phyloP scores from a whole-genome alignment of 2,888 invertebrate genomes.

The Coleophora deauratella region DNA sequence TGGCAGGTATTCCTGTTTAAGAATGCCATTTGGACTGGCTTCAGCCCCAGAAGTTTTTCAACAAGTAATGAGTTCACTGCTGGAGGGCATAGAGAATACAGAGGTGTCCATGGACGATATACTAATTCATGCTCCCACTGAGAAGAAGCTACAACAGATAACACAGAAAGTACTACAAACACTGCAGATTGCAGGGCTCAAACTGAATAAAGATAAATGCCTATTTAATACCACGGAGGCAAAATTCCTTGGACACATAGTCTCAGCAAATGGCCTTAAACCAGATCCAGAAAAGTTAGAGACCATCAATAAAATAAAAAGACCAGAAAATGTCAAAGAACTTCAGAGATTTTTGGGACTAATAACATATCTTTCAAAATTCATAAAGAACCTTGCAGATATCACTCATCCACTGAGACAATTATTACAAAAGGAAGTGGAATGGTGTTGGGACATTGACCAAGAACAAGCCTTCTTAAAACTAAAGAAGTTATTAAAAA shows the following conservation, averaged over 20 bases:
- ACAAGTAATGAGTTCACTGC: constrained; percentile 13
- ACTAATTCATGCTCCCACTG: constrained; percentile 5
- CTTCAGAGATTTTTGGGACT: constrained; percentile 9
- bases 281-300: background rate
- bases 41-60: constrained; percentile 22
- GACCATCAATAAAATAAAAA: constrained; percentile 4
- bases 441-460: constrained; percentile 5
- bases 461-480: constrained; percentile 8
- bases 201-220: constrained; percentile 5
- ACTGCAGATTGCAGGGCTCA: constrained; percentile 1
- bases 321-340: constrained; percentile 11
- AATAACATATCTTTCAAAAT: constrained; percentile 7
- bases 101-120: constrained; percentile 14
- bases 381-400: constrained; percentile 5
- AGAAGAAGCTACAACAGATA: constrained; percentile 5
- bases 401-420: constrained; percentile 4
- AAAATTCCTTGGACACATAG: background rate
- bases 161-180: constrained; percentile 7
- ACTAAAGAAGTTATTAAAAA: constrained; percentile 7
- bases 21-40: constrained; percentile 20
- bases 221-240: background rate
- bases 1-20: constrained; percentile 16
- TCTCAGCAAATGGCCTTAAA: background rate
- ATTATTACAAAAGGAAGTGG: constrained; percentile 5
- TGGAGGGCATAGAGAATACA: constrained; percentile 4